Evolutionary conservation across 2,888 invertebrate species (phyloP).

Genomic region (Coleophora deauratella): DNA sequence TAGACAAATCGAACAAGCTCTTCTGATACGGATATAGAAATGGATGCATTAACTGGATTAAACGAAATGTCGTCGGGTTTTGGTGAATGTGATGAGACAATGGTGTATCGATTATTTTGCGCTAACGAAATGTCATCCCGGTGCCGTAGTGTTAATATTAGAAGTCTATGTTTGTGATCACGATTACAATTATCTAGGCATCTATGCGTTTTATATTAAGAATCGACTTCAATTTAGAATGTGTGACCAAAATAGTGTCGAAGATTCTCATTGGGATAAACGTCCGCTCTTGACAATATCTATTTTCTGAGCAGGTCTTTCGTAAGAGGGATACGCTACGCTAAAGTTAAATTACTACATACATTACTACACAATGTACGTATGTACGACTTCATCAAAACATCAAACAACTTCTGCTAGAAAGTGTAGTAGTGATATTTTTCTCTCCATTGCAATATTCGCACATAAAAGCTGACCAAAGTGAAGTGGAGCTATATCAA

Average conservation of each 20-base stretch:
- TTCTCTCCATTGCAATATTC: no score
- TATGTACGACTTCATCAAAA: no score
- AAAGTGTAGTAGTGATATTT: no score
- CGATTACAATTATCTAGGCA: slow-evolving; percentile 70
- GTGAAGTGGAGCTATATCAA: no score
- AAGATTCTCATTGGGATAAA: slow-evolving; percentile 46
- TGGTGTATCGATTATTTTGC: slow-evolving; percentile 74
- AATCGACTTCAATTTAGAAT: slow-evolving; percentile 61
- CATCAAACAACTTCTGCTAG: no score
- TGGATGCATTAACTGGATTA: slow-evolving; percentile 31
- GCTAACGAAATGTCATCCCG: slow-evolving; percentile 72
- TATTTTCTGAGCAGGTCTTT: slow-evolving; percentile 40
- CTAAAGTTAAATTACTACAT: no score
- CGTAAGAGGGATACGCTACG: slow-evolving; percentile 25
- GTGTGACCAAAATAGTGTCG: slow-evolving; percentile 63
- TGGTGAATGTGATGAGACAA: slow-evolving; percentile 69
- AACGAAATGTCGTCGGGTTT: slow-evolving; percentile 42
- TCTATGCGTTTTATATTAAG: slow-evolving; percentile 71
- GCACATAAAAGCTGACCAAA: no score
- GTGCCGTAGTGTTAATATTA: slow-evolving; percentile 72
- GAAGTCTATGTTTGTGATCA: slow-evolving; percentile 68
- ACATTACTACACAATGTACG: no score
- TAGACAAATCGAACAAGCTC: slow-evolving; percentile 20
- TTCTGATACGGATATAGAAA: slow-evolving; percentile 23
- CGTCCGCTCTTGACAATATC: slow-evolving; percentile 46